A percentile compares a stretch with the other conserved stretches of the same genome.
Conservation (phyloP, 2,888 invertebrate genomes). For the Morpho achilles region DNA sequence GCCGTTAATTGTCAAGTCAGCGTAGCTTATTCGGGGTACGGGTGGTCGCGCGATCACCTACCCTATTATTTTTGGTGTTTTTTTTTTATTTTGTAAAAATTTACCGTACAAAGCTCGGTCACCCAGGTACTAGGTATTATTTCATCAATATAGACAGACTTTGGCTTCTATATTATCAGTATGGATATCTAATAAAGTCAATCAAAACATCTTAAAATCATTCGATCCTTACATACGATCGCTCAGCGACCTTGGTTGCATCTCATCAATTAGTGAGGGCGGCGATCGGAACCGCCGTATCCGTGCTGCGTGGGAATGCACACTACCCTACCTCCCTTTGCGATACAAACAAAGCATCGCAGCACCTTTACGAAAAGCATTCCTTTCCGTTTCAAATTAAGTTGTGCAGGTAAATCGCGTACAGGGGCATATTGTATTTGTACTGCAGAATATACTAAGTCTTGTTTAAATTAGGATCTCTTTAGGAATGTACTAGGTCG, state of each 20-base stretch:
- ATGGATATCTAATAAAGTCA: conserved; percentile 1
- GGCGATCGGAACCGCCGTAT: conserved; percentile 69
- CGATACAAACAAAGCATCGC: conserved; percentile 37
- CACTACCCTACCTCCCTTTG: conserved; percentile 49
- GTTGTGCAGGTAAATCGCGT: conserved; percentile 3
- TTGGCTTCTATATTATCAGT: background rate
- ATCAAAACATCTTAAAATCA: conserved; percentile 8
- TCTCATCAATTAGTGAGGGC: conserved; percentile 67
- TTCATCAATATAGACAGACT: background rate
- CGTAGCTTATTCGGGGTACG: too few species aligned
- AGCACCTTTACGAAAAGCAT: conserved; percentile 21
- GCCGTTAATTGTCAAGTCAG: too few species aligned
- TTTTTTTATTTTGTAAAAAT: too few species aligned
- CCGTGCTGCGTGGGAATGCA: conserved; percentile 64
- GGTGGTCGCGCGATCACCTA: too few species aligned
- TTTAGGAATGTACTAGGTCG: too few species aligned
- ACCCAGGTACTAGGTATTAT: too few species aligned
- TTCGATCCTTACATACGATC: conserved; percentile 18
- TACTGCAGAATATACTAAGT: background rate
- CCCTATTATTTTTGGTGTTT: too few species aligned
- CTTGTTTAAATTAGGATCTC: too few species aligned
- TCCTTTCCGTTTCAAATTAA: conserved; percentile 8
- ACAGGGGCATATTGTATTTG: conserved; percentile 3
- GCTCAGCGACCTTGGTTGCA: conserved; percentile 46
- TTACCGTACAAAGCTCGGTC: too few species aligned